These are phyloP conservation scores for Buathra laborator DNA, from an alignment of 2,888 invertebrate genomes.

Conservation along the genomic window DNA sequence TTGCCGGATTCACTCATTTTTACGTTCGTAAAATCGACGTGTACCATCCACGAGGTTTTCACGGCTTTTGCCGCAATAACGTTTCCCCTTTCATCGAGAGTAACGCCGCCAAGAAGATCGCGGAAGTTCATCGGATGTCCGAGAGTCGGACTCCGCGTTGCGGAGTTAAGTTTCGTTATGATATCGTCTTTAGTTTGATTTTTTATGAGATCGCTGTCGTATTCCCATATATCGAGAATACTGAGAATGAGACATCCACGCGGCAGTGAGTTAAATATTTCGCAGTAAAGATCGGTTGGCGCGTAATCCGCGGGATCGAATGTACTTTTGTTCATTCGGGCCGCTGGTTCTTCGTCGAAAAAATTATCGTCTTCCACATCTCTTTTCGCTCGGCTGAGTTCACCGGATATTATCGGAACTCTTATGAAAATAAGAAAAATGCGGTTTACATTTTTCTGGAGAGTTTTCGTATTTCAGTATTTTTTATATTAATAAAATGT, in stretches of 20 bases:
- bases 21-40: slow-evolving; percentile 89
- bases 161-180: slow-evolving; percentile 87
- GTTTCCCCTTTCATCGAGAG: slow-evolving; percentile 87
- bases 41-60: slow-evolving; percentile 88
- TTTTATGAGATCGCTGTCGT: slow-evolving; percentile 86
- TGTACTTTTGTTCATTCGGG: slow-evolving; percentile 71
- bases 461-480: slow-evolving; percentile 56
- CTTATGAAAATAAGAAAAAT: slow-evolving; percentile 71
- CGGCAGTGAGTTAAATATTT: slow-evolving; percentile 88
- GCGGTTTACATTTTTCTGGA: not conserved
- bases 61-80: slow-evolving; percentile 89
- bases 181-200: slow-evolving; percentile 88
- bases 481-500: slow-evolving; percentile 1
- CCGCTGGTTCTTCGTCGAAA: slow-evolving; percentile 78
- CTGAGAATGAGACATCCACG: slow-evolving; percentile 88
- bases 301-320: slow-evolving; percentile 88
- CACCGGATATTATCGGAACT: slow-evolving; percentile 80
- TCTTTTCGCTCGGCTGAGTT: slow-evolving; percentile 70
- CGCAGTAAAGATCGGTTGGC: slow-evolving; percentile 88
- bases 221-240: slow-evolving; percentile 91
- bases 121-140: slow-evolving; percentile 89
- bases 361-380: slow-evolving; percentile 77
- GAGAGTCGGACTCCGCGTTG: slow-evolving; percentile 88
- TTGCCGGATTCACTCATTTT: slow-evolving; percentile 90
- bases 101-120: slow-evolving; percentile 88